Evolutionary conservation across 2,888 invertebrate genomes (phyloP), one percentile per base, ranked within the genome.

Genomic region (Mamestra brassicae): DNA sequence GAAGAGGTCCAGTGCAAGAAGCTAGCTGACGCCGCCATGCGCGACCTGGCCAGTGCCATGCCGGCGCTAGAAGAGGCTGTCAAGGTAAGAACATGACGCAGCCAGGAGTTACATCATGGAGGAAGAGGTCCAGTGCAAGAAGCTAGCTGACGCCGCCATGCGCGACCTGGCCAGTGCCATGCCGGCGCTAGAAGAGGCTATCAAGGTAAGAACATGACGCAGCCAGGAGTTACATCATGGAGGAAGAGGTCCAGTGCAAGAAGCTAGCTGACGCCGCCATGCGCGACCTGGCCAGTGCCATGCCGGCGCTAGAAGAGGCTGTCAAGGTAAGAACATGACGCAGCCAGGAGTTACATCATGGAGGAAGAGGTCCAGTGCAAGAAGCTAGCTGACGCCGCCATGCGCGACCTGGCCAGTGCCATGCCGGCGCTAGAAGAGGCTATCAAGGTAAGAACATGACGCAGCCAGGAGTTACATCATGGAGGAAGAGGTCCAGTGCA

Each of bases 391-490:
- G 98, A 98, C 70, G 97, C 98, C 1, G 99, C 99, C 50, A 97
- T 98, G 92, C 97, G 97, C 36, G 99, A 99, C 94, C 95, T 99
- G 67, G 98, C 98, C 76, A 97, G 98, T 83, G 99, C 98, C 5
- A 97, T 99, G 97, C 99, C 99, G 0, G 98, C 98, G 15, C 94
- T 99, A 1, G 98, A 98, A 55, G 98, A 98, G 88, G 99, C 99
- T 45, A 97, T 98, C 3, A 95, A 75, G 76, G 74, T 74, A 13
- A 55, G 54, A 45, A 34, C 36, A 58, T 2, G 34, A 98, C 17
- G 97, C 98, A 1, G 97, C 97, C 52, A 97, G 97, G 15, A 92
- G 92, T 83, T 97, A 98, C 92, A 99, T 99, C 63, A 82, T 82
- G 86, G 87, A 87, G 36, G 87, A 87, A 75, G 97, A 96, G 68